Base-by-base conservation (phyloP, 2,113 vertebrate species). In the Stictonetta naevosa region DNA sequence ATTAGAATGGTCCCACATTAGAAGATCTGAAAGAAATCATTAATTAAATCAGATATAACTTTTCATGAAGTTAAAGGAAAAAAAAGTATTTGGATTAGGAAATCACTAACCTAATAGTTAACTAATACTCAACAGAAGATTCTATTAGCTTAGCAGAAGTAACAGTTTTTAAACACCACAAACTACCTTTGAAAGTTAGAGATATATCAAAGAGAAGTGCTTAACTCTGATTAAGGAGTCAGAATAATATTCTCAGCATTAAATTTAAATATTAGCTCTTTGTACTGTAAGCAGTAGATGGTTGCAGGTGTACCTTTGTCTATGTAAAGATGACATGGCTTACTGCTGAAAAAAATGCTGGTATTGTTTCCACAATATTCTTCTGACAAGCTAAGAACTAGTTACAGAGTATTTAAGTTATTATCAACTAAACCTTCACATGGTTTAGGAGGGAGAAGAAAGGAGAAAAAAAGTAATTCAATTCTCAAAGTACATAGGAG, bases 21-120 rank as follows among this genome's bases (percentile, higher is more conserved):
- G 55, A 67, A 88, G 33, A 85, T 75, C 40, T 64, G 42, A 95
- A 93, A 94, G 34, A 77, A 9, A 91, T 46, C 40, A 71, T 64
- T 84, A 22, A 11, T 67, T 75, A 91, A 63, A 87, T 58, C 7
- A 42, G 21, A 23, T 36, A 72, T 3, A 56, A 38, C 26, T 93
- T 72, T 40, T 75, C 66, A 78, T 25, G 0, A 83, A 69, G 19
- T 53, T 52, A 16, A 68, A 74, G 77, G 40, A 13, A 56, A 86
- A 48, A 31, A 25, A 40, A 38, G 2, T n/a, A 60, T 38, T 28
- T 80, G n/a, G 33, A 63, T 63, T 78, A 64, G 42, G 55, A 71
- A 44, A 69, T 56, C 15, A 33, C 12, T 83, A 26, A 38, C 25
- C 31, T 82, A 76, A 46, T 38, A 72, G 64, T 10, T 53, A 68